A percentile compares a stretch with the other conserved stretches of the same genome.
Evolutionary conservation across 1,140 invertebrate genomes (phyloP).

Genomic region (Eupristina koningsbergeri): DNA sequence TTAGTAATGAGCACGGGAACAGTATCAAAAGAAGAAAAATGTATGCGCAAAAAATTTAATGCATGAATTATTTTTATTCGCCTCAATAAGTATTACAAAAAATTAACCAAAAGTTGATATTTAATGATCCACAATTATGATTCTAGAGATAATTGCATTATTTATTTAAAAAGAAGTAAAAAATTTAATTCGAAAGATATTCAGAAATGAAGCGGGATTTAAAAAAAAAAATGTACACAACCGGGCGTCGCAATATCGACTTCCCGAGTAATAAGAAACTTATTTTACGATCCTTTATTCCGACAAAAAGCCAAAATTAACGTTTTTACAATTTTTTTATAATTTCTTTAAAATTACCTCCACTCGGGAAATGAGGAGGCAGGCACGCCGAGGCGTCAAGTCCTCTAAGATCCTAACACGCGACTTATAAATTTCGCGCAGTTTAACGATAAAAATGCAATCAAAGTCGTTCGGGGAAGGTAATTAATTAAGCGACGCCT

Average conservation of each 20-base stretch:
- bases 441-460: slow-evolving; percentile 48
- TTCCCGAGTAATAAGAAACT: slow-evolving; percentile 11
- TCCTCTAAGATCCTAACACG: not conserved
- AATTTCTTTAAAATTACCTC: slow-evolving; percentile 10
- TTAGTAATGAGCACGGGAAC: not conserved
- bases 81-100: not conserved
- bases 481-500: slow-evolving; percentile 49
- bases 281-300: not conserved
- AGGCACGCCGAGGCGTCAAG: not conserved
- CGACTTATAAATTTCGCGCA: slow-evolving; percentile 6
- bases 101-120: not conserved
- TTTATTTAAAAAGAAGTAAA: not conserved
- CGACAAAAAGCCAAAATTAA: not conserved
- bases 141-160: not conserved
- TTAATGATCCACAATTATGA: not conserved
- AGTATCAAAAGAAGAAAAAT: not conserved
- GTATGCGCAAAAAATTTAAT: not conserved
- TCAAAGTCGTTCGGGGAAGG: slow-evolving; percentile 45
- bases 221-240: not conserved
- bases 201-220: not conserved
- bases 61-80: not conserved
- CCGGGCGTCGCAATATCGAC: not conserved
- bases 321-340: not conserved
- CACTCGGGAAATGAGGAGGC: too few relatives aligned
- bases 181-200: not conserved